These are phyloP conservation scores for Galeopterus variegatus DNA, from an alignment of 2,113 vertebrate species.

Conservation along the genomic window DNA sequence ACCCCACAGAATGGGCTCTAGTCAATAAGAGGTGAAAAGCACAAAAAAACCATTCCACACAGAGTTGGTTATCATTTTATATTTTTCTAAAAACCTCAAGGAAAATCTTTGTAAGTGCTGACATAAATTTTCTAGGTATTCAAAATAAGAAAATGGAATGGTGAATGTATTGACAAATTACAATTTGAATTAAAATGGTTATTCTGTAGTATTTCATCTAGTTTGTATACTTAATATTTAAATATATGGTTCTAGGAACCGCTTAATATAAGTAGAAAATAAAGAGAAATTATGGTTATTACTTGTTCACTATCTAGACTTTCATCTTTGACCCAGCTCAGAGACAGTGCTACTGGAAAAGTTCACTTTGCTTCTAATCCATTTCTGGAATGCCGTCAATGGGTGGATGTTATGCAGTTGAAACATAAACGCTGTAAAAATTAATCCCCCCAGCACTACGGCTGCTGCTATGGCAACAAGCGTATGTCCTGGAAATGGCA, in stretches of 20 bases:
- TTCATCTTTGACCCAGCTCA: background rate
- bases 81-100: background rate
- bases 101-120: background rate
- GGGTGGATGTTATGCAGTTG: constrained; percentile 67
- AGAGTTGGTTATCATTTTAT: background rate
- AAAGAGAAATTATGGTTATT: background rate
- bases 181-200: background rate
- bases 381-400: background rate
- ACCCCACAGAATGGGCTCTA: background rate
- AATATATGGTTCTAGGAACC: background rate
- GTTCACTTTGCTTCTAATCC: background rate
- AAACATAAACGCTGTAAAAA: constrained; percentile 73
- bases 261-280: background rate
- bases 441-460: constrained; percentile 59
- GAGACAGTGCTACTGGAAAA: accelerated
- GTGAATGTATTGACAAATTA: background rate
- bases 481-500: constrained; percentile 74
- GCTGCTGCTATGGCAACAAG: constrained; percentile 70
- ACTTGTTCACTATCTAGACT: background rate
- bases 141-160: background rate
- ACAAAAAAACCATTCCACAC: background rate
- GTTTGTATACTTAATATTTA: background rate
- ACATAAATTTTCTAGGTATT: background rate
- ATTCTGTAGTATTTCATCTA: background rate
- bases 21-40: background rate